Conservation (phyloP, 2,113 vertebrate genomes). For the Poeciliopsis turrubarensis region DNA sequence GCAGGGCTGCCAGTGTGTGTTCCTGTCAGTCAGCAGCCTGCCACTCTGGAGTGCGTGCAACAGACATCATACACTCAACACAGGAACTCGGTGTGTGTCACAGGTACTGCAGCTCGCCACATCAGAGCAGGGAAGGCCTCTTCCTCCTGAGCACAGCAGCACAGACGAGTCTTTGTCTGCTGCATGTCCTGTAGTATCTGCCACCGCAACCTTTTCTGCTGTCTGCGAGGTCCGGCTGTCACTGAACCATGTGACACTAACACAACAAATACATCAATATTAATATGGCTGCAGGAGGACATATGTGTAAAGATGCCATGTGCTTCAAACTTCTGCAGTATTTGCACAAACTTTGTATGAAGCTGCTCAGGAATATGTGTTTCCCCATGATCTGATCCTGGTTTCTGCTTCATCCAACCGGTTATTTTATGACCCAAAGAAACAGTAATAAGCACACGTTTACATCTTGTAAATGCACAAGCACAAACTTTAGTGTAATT, state of each 20-base stretch:
- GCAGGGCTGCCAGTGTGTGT: conserved; percentile 24
- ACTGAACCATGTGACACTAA: not conserved
- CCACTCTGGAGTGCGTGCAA: conserved; percentile 21
- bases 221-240: conserved; percentile 7
- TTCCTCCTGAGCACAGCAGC: conserved; percentile 61
- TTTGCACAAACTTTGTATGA: not conserved
- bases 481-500: not conserved
- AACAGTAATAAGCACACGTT: not conserved
- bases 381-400: too few relatives aligned
- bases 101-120: conserved; percentile 65
- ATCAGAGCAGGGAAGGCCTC: conserved; percentile 53
- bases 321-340: not conserved
- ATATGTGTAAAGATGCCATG: not conserved
- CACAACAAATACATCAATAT: not conserved
- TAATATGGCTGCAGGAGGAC: not conserved
- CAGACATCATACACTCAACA: conserved; percentile 54
- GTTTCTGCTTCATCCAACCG: not conserved
- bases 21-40: conserved; percentile 53
- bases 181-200: conserved; percentile 34
- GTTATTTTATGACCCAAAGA: not conserved
- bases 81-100: conserved; percentile 57
- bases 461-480: not conserved
- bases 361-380: not conserved
- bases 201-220: not conserved
- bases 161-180: conserved; percentile 62